These are phyloP conservation scores for Catharus fuscescens DNA, from an alignment of 2,113 vertebrate species.

Conservation along the genomic window DNA sequence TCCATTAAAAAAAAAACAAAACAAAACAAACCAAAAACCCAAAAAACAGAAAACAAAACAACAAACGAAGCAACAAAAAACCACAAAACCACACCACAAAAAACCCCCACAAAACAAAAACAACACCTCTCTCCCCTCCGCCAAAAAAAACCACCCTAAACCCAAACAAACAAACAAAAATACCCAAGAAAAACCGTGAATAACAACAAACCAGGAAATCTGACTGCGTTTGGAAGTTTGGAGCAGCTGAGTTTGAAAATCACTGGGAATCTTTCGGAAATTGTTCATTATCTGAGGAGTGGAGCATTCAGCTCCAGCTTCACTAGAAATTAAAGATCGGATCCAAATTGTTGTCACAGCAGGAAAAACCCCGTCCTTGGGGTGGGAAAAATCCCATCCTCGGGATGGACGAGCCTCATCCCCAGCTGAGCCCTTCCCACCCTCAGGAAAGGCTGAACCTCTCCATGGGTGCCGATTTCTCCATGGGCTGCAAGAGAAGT, in stretches of 20 bases:
- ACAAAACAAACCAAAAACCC: too few relatives aligned
- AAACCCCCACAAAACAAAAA: too few relatives aligned
- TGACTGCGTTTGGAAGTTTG: neutral
- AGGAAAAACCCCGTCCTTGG: neutral
- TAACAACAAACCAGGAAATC: neutral
- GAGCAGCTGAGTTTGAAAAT: neutral
- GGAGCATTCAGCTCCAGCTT: neutral
- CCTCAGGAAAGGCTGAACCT: neutral
- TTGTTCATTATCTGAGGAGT: neutral
- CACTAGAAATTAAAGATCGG: neutral
- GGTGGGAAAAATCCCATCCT: neutral
- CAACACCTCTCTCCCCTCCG: too few relatives aligned
- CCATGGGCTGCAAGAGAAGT: neutral
- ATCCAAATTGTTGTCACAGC: neutral
- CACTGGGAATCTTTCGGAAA: neutral
- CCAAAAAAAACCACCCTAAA: too few relatives aligned
- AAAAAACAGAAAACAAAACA: too few relatives aligned
- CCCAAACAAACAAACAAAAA: too few relatives aligned
- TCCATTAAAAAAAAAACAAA: neutral
- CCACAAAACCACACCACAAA: too few relatives aligned
- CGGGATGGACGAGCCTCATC: accelerated
- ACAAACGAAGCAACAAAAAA: too few relatives aligned
- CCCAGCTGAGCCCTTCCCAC: neutral
- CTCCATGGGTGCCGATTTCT: accelerated
- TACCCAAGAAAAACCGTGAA: too few relatives aligned